Percentiles rank a stretch among this genome's conserved stretches.
These are phyloP conservation scores for Macaria notata DNA, from an alignment of 2,888 invertebrate species.

Conservation along the genomic window DNA sequence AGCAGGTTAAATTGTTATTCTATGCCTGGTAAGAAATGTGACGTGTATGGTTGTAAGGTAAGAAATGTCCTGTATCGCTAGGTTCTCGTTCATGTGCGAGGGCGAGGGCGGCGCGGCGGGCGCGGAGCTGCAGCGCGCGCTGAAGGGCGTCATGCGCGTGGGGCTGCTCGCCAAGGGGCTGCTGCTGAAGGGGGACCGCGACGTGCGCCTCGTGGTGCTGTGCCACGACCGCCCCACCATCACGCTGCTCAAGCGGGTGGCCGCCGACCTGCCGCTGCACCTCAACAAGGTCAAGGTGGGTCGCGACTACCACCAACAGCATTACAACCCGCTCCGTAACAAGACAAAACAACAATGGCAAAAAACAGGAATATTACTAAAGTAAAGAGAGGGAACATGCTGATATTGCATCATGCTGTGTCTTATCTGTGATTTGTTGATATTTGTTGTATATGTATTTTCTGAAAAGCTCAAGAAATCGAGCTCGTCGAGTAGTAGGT, in stretches of 20 bases:
- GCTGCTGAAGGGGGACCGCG: slow-evolving; percentile 93
- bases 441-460: too few relatives aligned
- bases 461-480: too few relatives aligned
- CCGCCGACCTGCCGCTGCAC: slow-evolving; percentile 87
- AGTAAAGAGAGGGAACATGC: too few relatives aligned
- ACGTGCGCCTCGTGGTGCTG: slow-evolving; percentile 95
- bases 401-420: too few relatives aligned
- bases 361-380: too few relatives aligned
- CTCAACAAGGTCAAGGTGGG: slow-evolving; percentile 41
- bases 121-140: slow-evolving; percentile 81
- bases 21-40: too few relatives aligned
- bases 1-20: too few relatives aligned
- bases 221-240: slow-evolving; percentile 97
- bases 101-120: slow-evolving; percentile 43
- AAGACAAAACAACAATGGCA: too few relatives aligned
- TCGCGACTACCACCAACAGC: not conserved
- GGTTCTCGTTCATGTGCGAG: slow-evolving; percentile 71
- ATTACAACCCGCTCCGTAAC: too few relatives aligned
- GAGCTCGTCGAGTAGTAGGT: too few relatives aligned
- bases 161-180: slow-evolving; percentile 90
- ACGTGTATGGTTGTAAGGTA: too few relatives aligned
- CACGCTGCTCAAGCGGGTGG: slow-evolving; percentile 93
- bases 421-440: too few relatives aligned
- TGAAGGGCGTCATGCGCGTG: slow-evolving; percentile 98
- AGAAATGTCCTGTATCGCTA: slow-evolving; percentile 26